Base-by-base conservation (phyloP, 2,888 invertebrate genomes). In the Acanthococcus lagerstroemiae region DNA sequence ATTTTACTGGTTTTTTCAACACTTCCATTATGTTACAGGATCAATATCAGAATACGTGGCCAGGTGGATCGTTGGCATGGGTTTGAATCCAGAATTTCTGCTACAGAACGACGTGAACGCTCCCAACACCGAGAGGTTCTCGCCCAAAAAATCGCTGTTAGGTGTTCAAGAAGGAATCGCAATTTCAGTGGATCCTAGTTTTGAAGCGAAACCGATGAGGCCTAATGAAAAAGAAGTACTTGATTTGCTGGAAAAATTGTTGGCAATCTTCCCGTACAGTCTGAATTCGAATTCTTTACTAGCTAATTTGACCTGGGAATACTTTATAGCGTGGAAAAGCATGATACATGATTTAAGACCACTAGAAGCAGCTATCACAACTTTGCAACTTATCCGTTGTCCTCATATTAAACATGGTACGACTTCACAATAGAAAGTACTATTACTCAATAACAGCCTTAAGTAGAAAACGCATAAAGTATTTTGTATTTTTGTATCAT, bases 291-390 rank as follows among this genome's bases (percentile, higher is more conserved):
- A 88, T 72, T 84, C 87, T 45, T 78, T 95, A 46, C 79, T 94
- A 56, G 84, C 88, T 15, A 91, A 94, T 74, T 86, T 94, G 81
- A 84, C 87, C 70, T 95, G 95, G 95, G 94, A 95, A 75, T 92
- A 89, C 74, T 85, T 90, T 63, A 82, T 88, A 70, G 82, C 83
- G 60, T 95, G 95, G 94, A 88, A 89, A 73, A 89, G 87, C 75
- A 83, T 87, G 70, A 80, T 85, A 68, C 80, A 84, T 52, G 80
- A 82, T 69, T 78, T 87, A 4, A 78, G 81, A 15, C 80, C 84
- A 71, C 79, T 95, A 30, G 81, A 83, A 69, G 84, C 86, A n/a
- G 85, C 88, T 0, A 73, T 92, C 4, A 78, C 78, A 60, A 89
- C 88, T 74, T 77, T 92, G 56, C 79, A 80, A 61, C 79, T 80